These are phyloP conservation scores for Coranthus polyacanthus DNA, from an alignment of 2,797 vertebrate species.

Conservation along the genomic window DNA sequence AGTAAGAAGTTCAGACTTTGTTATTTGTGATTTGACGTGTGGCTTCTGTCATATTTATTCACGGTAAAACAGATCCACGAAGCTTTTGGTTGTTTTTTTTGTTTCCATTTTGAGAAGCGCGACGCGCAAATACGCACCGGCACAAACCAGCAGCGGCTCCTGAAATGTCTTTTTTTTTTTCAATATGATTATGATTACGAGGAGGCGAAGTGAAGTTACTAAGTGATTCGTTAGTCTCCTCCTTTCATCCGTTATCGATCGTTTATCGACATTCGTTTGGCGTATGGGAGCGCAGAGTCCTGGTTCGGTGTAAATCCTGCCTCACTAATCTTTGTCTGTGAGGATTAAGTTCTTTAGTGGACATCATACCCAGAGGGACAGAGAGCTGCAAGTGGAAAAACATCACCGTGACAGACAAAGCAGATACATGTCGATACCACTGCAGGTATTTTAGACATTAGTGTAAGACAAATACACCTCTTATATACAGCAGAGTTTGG, in stretches of 20 bases:
- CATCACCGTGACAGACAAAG: background rate
- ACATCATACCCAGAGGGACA: slow-evolving; percentile 52
- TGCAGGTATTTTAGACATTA: background rate
- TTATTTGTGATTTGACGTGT: too few relatives aligned
- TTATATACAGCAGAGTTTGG: too few relatives aligned
- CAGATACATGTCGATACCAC: background rate
- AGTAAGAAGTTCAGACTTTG: slow-evolving; percentile 82
- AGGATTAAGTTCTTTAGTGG: slow-evolving; percentile 70
- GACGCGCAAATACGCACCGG: background rate
- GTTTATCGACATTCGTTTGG: slow-evolving; percentile 8
- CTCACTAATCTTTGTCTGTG: slow-evolving; percentile 71
- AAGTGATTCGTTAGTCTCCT: fast-evolving
- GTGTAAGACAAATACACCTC: too few relatives aligned
- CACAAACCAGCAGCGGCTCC: background rate
- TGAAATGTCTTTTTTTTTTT: too few relatives aligned
- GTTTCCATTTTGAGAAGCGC: background rate
- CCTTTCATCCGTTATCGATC: background rate
- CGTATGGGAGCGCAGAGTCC: slow-evolving; percentile 14
- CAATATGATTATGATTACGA: too few relatives aligned
- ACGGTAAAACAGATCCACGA: too few relatives aligned
- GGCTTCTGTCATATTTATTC: too few relatives aligned
- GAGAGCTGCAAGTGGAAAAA: slow-evolving; percentile 4
- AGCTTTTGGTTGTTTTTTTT: too few relatives aligned
- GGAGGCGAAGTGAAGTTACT: background rate
- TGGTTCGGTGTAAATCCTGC: slow-evolving; percentile 60